These are phyloP conservation scores for Hydrotaea diabolus DNA, from an alignment of 2,888 invertebrate species.

Conservation along the genomic window DNA sequence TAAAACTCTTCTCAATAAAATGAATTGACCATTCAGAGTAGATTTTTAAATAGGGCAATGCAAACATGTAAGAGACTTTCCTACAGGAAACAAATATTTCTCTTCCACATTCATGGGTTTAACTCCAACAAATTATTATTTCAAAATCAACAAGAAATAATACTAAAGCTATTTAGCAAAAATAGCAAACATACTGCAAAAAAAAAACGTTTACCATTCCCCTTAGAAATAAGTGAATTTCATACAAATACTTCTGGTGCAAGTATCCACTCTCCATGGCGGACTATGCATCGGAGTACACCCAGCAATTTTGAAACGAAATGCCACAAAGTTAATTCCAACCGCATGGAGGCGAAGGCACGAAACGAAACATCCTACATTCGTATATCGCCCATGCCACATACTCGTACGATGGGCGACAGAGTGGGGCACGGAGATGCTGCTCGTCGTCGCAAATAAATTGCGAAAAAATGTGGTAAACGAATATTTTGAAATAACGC, in stretches of 20 bases:
- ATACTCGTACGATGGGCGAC: not conserved
- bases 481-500: constrained; percentile 55
- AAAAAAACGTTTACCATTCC: not conserved
- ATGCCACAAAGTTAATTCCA: constrained; percentile 24
- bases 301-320: not conserved
- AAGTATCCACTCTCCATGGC: not conserved
- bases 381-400: not conserved
- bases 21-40: no score
- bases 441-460: constrained; percentile 28
- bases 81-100: no score
- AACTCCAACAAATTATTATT: not conserved
- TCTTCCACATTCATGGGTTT: no score
- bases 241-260: not conserved
- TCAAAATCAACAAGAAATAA: not conserved
- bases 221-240: not conserved
- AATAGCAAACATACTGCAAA: not conserved
- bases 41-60: no score
- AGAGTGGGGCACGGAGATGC: not conserved
- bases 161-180: not conserved
- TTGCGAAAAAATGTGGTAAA: constrained; percentile 36
- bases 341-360: not conserved
- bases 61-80: no score
- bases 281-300: not conserved
- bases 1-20: no score
- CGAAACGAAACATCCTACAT: constrained; percentile 3